phyloP scores from a whole-genome alignment of 2,888 invertebrate genomes.

The Polydrusus cervinus region DNA sequence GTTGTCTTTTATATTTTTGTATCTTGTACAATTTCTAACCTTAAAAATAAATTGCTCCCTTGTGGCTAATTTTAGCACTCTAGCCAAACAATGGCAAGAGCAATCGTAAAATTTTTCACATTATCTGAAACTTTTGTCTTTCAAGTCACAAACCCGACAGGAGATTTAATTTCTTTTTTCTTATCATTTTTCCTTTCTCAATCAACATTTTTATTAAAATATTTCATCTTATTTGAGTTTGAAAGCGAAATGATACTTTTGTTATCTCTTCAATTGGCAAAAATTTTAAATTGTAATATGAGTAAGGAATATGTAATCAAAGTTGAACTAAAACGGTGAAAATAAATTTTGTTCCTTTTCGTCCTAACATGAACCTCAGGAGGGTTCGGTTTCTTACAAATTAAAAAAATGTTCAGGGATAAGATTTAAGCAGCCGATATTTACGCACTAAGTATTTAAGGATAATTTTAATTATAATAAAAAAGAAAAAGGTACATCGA shows the following conservation, averaged over 20 bases:
- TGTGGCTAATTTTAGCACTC: conserved; percentile 8
- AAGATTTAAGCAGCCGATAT: too few relatives aligned
- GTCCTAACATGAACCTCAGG: too few relatives aligned
- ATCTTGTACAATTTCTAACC: background rate
- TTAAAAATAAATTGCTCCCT: conserved; percentile 6
- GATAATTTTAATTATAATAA: too few relatives aligned
- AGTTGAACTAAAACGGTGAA: too few relatives aligned
- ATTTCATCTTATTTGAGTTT: conserved; percentile 15
- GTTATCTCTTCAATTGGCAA: background rate
- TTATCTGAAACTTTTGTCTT: conserved; percentile 5
- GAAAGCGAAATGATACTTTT: conserved; percentile 4
- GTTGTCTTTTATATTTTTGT: background rate
- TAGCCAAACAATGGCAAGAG: background rate
- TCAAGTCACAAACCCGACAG: conserved; percentile 7
- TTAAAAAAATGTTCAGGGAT: too few relatives aligned
- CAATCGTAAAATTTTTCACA: conserved; percentile 1
- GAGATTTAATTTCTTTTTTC: conserved; percentile 16
- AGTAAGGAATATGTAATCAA: background rate
- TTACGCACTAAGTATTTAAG: too few relatives aligned
- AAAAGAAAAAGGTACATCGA: too few relatives aligned
- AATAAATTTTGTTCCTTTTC: too few relatives aligned
- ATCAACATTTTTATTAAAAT: conserved; percentile 13
- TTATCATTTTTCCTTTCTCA: background rate
- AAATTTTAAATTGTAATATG: conserved; percentile 11
- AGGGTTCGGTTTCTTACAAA: too few relatives aligned